Base-by-base conservation (phyloP, 2,888 invertebrate genomes). In the Lathronympha strigana region DNA sequence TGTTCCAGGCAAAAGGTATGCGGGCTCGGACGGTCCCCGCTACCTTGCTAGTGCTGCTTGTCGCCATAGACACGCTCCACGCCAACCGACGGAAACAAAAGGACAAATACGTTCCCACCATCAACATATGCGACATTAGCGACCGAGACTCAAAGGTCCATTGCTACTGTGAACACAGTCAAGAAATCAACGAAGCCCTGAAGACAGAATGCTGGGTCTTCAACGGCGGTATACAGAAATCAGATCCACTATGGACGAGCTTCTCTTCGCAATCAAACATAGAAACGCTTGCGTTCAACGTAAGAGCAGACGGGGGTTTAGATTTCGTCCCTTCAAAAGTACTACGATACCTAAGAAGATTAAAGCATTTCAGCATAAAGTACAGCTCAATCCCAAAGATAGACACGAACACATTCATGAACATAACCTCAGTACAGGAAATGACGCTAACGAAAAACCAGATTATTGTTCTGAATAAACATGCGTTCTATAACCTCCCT, bases 181-280 rank as follows among this genome's bases (percentile, higher is more conserved):
- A 92, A 72, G 87, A 91, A 66, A 80, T 90, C 68, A 91, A 91
- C 73, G 88, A 93, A 77, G 95, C 95, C 3, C 93, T 94, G 15
- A 94, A 95, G 73, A 95, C 95, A 67, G 95, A 95, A 84, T 97
- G 97, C 79, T 94, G 95, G 94, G 94, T 97, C 2, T 95, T 96
- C 86, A 94, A 94, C 69, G 93, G 93, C 60, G 94, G 94, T 19
- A 93, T 95, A 74, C 93, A 94, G 50, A 93, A 92, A 76, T 93
- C 95, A 66, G 95, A 96, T 78, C 92, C 93, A 19, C 87, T 95
- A 67, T 97, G 97, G 96, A 92, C 93, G 31, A 93, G 94, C 72
- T 96, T 96, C 82, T 92, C 93, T 55, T 95, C 95, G 21, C 96
- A 97, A 80, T 93, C 94, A 36, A 94, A 94, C 67, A 87, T 96